Percentiles rank a stretch among this genome's conserved stretches.
phyloP scores from a whole-genome alignment of 1,140 invertebrate genomes.

The Reticulitermes speratus region DNA sequence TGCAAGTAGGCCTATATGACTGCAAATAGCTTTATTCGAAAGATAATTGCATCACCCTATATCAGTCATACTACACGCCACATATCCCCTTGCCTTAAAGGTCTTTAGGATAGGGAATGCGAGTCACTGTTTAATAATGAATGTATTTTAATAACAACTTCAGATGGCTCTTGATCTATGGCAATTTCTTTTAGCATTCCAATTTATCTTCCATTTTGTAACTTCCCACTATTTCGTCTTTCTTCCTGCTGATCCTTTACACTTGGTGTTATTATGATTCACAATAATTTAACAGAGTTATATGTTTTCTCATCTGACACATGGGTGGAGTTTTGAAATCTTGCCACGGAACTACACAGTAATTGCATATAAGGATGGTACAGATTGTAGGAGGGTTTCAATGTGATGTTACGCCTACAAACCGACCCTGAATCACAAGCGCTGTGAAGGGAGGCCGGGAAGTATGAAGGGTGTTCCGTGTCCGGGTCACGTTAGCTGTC shows the following conservation, averaged over 20 bases:
- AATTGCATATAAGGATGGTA: not conserved
- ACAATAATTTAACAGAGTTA: not conserved
- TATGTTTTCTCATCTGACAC: not conserved
- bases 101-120: no score
- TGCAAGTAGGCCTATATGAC: no score
- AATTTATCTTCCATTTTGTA: no score
- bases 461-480: not conserved
- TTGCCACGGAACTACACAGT: not conserved
- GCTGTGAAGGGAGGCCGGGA: not conserved
- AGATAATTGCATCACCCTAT: no score
- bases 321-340: not conserved
- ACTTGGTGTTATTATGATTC: not conserved
- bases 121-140: no score
- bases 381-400: slow-evolving; percentile 6
- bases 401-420: slow-evolving; percentile 10
- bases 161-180: no score
- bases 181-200: no score
- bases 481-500: not conserved
- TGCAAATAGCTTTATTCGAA: no score
- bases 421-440: slow-evolving; percentile 8
- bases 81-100: no score
- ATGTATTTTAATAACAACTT: no score
- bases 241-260: not conserved
- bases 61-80: no score
- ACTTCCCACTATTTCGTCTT: not conserved